Base-by-base conservation (phyloP, 2,113 vertebrate species). In the Ictidomys tridecemlineatus region DNA sequence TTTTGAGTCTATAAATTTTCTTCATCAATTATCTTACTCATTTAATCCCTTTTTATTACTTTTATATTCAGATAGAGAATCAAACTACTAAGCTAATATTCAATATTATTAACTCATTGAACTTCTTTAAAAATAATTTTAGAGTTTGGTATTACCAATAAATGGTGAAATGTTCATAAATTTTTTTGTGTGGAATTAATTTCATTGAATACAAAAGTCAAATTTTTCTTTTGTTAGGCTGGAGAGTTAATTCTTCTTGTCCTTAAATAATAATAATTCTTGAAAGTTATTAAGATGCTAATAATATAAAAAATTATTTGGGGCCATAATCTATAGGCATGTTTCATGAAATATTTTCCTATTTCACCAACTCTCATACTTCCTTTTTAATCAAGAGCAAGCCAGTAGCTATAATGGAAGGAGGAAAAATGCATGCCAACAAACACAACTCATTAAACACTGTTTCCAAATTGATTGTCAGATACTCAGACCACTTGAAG, bases 21-120 rank as follows among this genome's bases (percentile, higher is more conserved):
- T 93, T 77, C 8, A 58, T 24, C 34, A 92, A 63, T 92, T 88
- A 76, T 85, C 85, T 96, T 30, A 85, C 7, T 0, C 18, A 77
- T 65, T 70, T 63, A 85, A 39, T 39, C 3, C 2, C 39, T 87
- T 78, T 48, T 89, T 39, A 73, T 2, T 58, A 10, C 9, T 28
- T 45, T 95, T 82, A 53, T 88, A 24, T 74, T 89, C 30, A 92
- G 39, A 95, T 65, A 73, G 4, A 85, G 14, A 45, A 72, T 53
- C 10, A 85, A 78, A 4, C 3, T 56, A 34, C 24, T 48, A 72
- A 14, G 42, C 16, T 45, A 11, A 1, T 32, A 85, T 34, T 63
- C 11, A 45, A 3, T 58, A 82, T 53, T 91, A 83, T 20, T 73
- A 70, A 86, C 34, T 83, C 30, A 91, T 6, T 48, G 18, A 96